Percentiles rank a stretch among this genome's conserved stretches.
Evolutionary conservation across 2,888 invertebrate species (phyloP).

Genomic region (Sicus ferrugineus): DNA sequence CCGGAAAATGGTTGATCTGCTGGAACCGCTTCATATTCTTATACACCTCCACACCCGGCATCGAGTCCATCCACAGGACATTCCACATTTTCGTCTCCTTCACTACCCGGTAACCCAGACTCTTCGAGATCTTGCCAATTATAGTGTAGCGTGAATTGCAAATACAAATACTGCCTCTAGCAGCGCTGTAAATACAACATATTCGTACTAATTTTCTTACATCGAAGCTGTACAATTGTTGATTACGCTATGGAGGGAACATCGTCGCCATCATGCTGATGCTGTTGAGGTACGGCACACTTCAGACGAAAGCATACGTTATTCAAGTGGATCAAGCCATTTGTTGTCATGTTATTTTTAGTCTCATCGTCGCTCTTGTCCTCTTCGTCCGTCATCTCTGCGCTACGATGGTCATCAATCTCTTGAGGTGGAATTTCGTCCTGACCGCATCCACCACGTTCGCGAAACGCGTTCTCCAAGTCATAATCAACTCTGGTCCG

Average conservation of each 20-base stretch:
- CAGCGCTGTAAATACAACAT: conserved; percentile 48
- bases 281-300: conserved; percentile 39
- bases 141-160: conserved; percentile 56
- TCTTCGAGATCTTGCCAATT: conserved; percentile 58
- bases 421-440: neutral
- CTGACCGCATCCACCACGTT: conserved; percentile 35
- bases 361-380: conserved; percentile 1
- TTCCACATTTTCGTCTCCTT: conserved; percentile 86
- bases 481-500: conserved; percentile 36
- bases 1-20: conserved; percentile 93
- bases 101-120: conserved; percentile 66
- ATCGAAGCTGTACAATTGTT: neutral
- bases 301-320: conserved; percentile 51
- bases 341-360: conserved; percentile 20
- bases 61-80: conserved; percentile 87
- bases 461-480: conserved; percentile 39
- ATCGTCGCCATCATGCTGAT: conserved; percentile 14
- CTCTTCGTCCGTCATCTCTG: neutral
- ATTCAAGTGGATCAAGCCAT: conserved; percentile 52
- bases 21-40: conserved; percentile 93
- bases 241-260: conserved; percentile 45
- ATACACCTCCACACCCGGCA: conserved; percentile 83
- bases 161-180: conserved; percentile 58
- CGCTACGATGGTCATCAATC: neutral
- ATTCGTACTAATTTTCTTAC: neutral